Conservation (phyloP, 2,797 vertebrate genomes). For the Etheostoma nigrum region DNA sequence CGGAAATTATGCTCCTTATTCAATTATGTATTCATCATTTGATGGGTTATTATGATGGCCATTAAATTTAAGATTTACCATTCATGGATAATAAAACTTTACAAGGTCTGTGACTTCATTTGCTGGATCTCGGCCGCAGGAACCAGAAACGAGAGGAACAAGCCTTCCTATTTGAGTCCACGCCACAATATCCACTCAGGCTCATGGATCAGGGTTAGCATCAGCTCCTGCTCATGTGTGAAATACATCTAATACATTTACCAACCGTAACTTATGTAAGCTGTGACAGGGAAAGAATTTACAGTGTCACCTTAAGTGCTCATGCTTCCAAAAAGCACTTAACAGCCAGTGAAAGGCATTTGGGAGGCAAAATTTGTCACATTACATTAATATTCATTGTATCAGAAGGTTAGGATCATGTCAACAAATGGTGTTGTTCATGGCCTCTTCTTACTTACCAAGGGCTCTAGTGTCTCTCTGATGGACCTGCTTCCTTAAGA, state of each 20-base stretch:
- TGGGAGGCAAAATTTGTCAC: neutral
- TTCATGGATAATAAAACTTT: constrained; percentile 6
- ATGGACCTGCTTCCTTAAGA: constrained; percentile 34
- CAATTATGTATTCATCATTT: constrained; percentile 42
- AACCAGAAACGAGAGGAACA: constrained; percentile 9
- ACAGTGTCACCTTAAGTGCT: constrained; percentile 11
- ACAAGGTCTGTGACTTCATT: neutral
- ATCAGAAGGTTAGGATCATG: constrained; percentile 4
- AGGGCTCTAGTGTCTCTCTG: constrained; percentile 26
- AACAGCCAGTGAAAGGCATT: constrained; percentile 17
- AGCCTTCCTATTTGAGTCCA: neutral
- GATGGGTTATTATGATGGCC: constrained; percentile 11
- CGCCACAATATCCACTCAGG: neutral
- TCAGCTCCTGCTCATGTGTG: neutral
- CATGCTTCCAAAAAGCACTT: neutral
- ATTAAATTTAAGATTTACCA: constrained; percentile 4
- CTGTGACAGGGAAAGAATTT: neutral
- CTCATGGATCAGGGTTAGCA: neutral
- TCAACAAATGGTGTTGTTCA: constrained; percentile 22
- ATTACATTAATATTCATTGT: constrained; percentile 27
- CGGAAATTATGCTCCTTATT: constrained; percentile 65
- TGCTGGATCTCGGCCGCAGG: constrained; percentile 5
- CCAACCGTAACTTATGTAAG: neutral
- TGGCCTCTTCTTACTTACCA: constrained; percentile 47
- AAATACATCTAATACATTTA: neutral